These are phyloP conservation scores for Zaprionus capensis DNA, from an alignment of 1,140 invertebrate genomes.

Conservation along the genomic window DNA sequence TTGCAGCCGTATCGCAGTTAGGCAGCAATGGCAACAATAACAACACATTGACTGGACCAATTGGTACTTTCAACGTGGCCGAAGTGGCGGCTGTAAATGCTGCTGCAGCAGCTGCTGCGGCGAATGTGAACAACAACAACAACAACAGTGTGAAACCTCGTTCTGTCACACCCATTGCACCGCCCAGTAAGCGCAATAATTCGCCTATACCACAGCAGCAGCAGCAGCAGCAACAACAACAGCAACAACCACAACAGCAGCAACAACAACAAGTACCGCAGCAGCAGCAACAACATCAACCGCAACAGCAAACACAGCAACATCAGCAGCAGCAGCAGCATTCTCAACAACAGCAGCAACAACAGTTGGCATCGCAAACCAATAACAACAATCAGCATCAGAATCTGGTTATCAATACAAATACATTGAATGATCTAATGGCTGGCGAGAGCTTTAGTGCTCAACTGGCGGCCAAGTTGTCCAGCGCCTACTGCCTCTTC, in stretches of 20 bases:
- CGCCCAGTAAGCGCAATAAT: slow-evolving; percentile 60
- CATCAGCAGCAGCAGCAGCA: slow-evolving; percentile 15
- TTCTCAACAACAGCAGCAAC: slow-evolving; percentile 40
- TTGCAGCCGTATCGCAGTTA: slow-evolving; percentile 82
- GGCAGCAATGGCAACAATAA: slow-evolving; percentile 70
- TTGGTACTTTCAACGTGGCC: slow-evolving; percentile 82
- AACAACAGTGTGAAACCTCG: slow-evolving; percentile 47
- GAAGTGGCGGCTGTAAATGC: slow-evolving; percentile 80
- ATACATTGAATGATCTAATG: slow-evolving; percentile 58
- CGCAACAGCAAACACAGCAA: slow-evolving; percentile 16
- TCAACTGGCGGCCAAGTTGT: slow-evolving; percentile 70
- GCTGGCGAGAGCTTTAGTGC: slow-evolving; percentile 64
- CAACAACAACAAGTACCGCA: background rate
- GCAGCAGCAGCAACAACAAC: slow-evolving; percentile 27
- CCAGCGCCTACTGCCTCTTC: slow-evolving; percentile 91
- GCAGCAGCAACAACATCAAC: slow-evolving; percentile 34
- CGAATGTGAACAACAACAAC: slow-evolving; percentile 23
- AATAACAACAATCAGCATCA: slow-evolving; percentile 37
- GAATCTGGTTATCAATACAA: slow-evolving; percentile 73
- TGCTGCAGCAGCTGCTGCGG: slow-evolving; percentile 65
- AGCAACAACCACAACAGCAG: background rate
- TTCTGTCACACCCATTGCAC: slow-evolving; percentile 71
- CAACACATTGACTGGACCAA: slow-evolving; percentile 80
- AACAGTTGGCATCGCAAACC: slow-evolving; percentile 21
- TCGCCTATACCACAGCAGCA: slow-evolving; percentile 51